These are phyloP conservation scores for Leucoptera coffeella DNA, from an alignment of 2,888 invertebrate genomes.

Conservation along the genomic window DNA sequence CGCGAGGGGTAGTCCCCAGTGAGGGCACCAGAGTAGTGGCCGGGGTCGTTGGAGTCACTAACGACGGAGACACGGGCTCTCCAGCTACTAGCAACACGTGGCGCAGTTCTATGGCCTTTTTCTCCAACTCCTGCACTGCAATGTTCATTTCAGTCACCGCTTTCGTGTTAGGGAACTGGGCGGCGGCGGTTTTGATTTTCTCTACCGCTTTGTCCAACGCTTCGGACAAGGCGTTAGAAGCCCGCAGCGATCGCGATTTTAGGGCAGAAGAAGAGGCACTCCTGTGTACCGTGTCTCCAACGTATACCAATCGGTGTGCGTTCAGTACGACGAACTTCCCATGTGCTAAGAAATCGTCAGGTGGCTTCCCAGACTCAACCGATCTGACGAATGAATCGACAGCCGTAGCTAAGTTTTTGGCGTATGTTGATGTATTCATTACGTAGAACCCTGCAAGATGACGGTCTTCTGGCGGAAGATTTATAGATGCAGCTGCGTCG, in stretches of 20 bases:
- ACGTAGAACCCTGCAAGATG: slow-evolving; percentile 84
- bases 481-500: slow-evolving; percentile 42
- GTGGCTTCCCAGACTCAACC: slow-evolving; percentile 89
- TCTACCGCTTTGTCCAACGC: slow-evolving; percentile 76
- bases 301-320: slow-evolving; percentile 89
- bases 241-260: slow-evolving; percentile 65
- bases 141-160: slow-evolving; percentile 94
- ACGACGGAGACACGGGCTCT: slow-evolving; percentile 22
- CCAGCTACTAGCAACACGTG: slow-evolving; percentile 67
- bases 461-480: slow-evolving; percentile 70
- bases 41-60: slow-evolving; percentile 11
- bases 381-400: slow-evolving; percentile 89
- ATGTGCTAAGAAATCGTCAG: slow-evolving; percentile 87
- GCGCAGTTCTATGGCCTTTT: slow-evolving; percentile 75
- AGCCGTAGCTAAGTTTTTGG: slow-evolving; percentile 77
- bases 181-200: slow-evolving; percentile 85
- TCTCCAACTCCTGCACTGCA: slow-evolving; percentile 79
- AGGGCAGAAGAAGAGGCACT: slow-evolving; percentile 72
- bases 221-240: slow-evolving; percentile 75
- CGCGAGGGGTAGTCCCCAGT: slow-evolving; percentile 22
- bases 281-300: slow-evolving; percentile 88
- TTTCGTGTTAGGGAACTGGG: slow-evolving; percentile 84
- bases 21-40: slow-evolving; percentile 26
- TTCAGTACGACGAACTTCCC: slow-evolving; percentile 92
- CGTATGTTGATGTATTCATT: slow-evolving; percentile 79